Conservation (phyloP, 1,140 invertebrate species). For the Drosophila kikkawai region DNA sequence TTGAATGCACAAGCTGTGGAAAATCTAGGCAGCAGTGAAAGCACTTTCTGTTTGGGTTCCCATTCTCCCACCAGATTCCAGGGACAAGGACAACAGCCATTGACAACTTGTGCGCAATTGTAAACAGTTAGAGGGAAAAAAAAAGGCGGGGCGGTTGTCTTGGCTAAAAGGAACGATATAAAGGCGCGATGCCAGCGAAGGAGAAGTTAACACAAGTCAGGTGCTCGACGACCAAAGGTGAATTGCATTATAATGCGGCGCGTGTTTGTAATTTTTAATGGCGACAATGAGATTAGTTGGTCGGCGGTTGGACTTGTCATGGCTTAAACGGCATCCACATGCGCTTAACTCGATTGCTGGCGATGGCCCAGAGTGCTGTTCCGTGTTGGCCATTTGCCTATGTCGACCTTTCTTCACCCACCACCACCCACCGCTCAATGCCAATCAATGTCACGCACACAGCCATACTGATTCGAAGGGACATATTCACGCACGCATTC, state of each 20-base stretch:
- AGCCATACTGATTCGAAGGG: conserved; percentile 22
- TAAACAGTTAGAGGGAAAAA: conserved; percentile 25
- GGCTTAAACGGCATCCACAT: conserved; percentile 49
- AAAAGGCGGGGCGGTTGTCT: neutral
- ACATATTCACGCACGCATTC: conserved; percentile 49
- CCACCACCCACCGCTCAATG: conserved; percentile 35
- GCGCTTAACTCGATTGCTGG: conserved; percentile 52
- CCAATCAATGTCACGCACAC: conserved; percentile 56
- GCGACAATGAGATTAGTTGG: conserved; percentile 49
- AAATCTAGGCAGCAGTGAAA: conserved; percentile 28
- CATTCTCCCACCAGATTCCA: conserved; percentile 9
- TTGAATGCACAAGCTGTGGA: conserved; percentile 37
- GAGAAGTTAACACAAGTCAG: conserved; percentile 27
- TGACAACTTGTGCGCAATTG: conserved; percentile 41
- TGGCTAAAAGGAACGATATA: conserved; percentile 22
- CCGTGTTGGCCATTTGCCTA: conserved; percentile 46
- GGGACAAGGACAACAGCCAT: conserved; percentile 35
- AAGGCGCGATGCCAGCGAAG: conserved; percentile 7
- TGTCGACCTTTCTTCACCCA: neutral
- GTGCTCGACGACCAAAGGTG: conserved; percentile 42
- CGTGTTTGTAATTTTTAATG: conserved; percentile 64
- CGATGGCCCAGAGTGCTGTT: conserved; percentile 22
- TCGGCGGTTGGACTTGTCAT: conserved; percentile 28
- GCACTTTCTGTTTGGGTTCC: conserved; percentile 5
- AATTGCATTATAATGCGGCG: conserved; percentile 48